phyloP scores from a whole-genome alignment of 2,113 vertebrate species.

The Crotophaga sulcirostris region DNA sequence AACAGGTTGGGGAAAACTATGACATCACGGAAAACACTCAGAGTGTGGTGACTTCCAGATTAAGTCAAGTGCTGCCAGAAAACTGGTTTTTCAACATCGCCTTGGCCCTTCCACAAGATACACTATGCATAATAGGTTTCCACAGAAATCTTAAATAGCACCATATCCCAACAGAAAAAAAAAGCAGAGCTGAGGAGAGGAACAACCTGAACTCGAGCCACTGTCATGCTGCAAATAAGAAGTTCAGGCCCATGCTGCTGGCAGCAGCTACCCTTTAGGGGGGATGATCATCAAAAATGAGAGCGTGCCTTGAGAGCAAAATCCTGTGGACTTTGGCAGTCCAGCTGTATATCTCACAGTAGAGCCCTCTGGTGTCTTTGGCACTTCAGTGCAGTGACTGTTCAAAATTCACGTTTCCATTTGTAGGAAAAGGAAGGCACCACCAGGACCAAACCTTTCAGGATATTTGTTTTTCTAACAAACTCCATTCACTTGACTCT shows the following conservation, averaged over 20 bases:
- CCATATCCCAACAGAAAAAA: background rate
- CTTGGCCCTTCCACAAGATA: background rate
- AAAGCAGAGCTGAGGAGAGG: background rate
- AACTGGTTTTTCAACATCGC: background rate
- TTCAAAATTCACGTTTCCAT: background rate
- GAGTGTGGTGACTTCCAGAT: background rate
- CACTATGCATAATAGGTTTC: background rate
- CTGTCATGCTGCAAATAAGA: background rate
- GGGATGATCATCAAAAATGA: background rate
- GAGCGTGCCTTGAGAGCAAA: background rate
- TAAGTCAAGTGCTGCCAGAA: background rate
- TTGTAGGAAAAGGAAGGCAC: background rate
- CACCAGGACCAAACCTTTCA: background rate
- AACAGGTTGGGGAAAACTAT: background rate
- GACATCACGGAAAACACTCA: background rate
- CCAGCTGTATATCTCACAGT: background rate
- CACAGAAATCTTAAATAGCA: background rate
- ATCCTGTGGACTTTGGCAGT: background rate
- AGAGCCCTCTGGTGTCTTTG: constrained; percentile 56
- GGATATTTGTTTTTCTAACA: background rate
- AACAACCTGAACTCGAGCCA: background rate
- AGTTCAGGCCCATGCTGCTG: rapidly evolving
- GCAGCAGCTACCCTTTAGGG: background rate
- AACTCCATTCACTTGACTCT: background rate
- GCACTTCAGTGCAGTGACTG: background rate